Evolutionary conservation across 2,888 invertebrate genomes (phyloP).

Genomic region (Sarcophaga rosellei): DNA sequence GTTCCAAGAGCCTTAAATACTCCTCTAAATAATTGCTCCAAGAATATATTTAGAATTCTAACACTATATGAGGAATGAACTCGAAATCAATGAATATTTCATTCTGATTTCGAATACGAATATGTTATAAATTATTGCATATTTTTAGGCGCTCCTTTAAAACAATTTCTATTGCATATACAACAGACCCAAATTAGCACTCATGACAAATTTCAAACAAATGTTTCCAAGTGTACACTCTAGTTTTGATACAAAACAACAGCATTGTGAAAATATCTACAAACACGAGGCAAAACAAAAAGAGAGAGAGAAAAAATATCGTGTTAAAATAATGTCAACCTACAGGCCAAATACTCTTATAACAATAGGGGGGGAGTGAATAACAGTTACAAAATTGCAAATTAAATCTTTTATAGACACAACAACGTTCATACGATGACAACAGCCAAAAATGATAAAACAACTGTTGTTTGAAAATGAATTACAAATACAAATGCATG

Average conservation of each 20-base stretch:
- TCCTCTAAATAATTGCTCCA: too few species aligned
- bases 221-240: background rate
- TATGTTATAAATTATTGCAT: too few species aligned
- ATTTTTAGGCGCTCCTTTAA: too few species aligned
- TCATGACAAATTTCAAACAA: background rate
- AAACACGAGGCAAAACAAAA: background rate
- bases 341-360: constrained; percentile 15
- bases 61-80: too few species aligned
- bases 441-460: background rate
- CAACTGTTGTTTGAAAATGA: background rate
- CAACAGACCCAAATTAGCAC: too few species aligned
- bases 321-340: constrained; percentile 31
- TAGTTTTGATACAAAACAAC: background rate
- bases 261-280: background rate
- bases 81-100: too few species aligned
- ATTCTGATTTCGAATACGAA: too few species aligned
- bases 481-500: background rate
- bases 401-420: background rate
- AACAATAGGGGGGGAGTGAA: background rate
- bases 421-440: background rate
- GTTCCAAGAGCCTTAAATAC: too few species aligned
- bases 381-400: background rate
- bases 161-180: background rate
- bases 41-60: too few species aligned
- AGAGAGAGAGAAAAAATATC: background rate